These are phyloP conservation scores for Apis laboriosa DNA, from an alignment of 1,140 invertebrate genomes.

Conservation along the genomic window DNA sequence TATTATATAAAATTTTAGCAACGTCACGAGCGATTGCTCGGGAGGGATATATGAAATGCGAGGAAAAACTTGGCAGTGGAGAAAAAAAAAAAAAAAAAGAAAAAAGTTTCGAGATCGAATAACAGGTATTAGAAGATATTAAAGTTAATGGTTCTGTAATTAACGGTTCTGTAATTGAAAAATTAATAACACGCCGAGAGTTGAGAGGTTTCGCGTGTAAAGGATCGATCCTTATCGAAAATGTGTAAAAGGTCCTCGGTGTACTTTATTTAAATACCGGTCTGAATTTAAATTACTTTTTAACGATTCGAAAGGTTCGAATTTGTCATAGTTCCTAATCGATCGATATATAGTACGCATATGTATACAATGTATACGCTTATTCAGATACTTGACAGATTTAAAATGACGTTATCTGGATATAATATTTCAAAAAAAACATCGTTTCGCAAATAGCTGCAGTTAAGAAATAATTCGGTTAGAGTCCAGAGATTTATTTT, in stretches of 20 bases:
- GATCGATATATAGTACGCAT: background rate
- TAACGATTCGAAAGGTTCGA: background rate
- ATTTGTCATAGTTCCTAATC: background rate
- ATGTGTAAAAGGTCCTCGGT: background rate
- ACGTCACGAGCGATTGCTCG: conserved; percentile 22
- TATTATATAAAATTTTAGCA: background rate
- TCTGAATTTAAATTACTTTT: background rate
- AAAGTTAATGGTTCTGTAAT: background rate
- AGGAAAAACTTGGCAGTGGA: background rate
- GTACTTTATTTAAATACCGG: background rate
- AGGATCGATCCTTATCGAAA: background rate
- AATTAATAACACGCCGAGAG: conserved; percentile 15
- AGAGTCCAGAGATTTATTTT: too few species aligned
- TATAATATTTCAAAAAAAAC: background rate
- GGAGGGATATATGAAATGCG: conserved; percentile 8
- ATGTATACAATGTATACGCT: background rate
- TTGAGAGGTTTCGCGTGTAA: background rate
- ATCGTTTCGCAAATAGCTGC: background rate
- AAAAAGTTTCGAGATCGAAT: background rate
- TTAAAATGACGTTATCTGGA: background rate
- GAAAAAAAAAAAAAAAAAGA: too few species aligned
- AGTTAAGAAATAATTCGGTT: background rate
- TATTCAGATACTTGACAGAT: background rate
- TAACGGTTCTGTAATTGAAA: conserved; percentile 9
- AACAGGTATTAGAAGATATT: conserved; percentile 30